phyloP scores from a whole-genome alignment of 2,888 invertebrate species.

The Lochmaea crataegi region DNA sequence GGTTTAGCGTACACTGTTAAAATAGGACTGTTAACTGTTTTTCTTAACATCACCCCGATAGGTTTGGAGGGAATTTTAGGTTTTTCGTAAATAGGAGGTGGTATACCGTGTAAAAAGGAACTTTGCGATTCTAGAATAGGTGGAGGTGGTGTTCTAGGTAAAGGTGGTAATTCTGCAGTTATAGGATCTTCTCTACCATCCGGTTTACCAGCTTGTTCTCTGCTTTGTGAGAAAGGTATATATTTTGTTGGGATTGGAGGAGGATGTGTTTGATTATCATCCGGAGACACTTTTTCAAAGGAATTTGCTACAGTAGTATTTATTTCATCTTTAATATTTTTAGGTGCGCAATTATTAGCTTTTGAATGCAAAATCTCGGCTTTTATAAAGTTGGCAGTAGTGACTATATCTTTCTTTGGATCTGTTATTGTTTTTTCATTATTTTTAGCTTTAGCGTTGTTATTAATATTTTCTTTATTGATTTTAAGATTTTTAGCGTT shows the following conservation, averaged over 20 bases:
- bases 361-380: slow-evolving; percentile 44
- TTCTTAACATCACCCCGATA: slow-evolving; percentile 59
- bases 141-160: slow-evolving; percentile 77
- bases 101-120: slow-evolving; percentile 76
- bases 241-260: slow-evolving; percentile 44
- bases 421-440: slow-evolving; percentile 41
- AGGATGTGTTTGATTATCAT: slow-evolving; percentile 41
- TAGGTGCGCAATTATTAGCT: slow-evolving; percentile 33
- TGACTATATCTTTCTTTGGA: slow-evolving; percentile 37
- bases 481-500: slow-evolving; percentile 58
- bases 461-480: slow-evolving; percentile 49
- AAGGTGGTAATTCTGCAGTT: slow-evolving; percentile 74
- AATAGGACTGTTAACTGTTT: slow-evolving; percentile 45
- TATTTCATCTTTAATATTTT: slow-evolving; percentile 44
- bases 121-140: slow-evolving; percentile 70
- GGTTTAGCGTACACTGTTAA: slow-evolving; percentile 38
- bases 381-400: slow-evolving; percentile 47
- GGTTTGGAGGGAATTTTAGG: slow-evolving; percentile 82
- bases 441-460: slow-evolving; percentile 43
- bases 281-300: slow-evolving; percentile 34
- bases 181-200: slow-evolving; percentile 89
- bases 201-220: slow-evolving; percentile 86
- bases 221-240: slow-evolving; percentile 66
- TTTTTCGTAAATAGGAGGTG: slow-evolving; percentile 64
- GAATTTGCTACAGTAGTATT: slow-evolving; percentile 44